Evolutionary conservation across 2,888 invertebrate species (phyloP).

Genomic region (Sarcophaga caerulescens): DNA sequence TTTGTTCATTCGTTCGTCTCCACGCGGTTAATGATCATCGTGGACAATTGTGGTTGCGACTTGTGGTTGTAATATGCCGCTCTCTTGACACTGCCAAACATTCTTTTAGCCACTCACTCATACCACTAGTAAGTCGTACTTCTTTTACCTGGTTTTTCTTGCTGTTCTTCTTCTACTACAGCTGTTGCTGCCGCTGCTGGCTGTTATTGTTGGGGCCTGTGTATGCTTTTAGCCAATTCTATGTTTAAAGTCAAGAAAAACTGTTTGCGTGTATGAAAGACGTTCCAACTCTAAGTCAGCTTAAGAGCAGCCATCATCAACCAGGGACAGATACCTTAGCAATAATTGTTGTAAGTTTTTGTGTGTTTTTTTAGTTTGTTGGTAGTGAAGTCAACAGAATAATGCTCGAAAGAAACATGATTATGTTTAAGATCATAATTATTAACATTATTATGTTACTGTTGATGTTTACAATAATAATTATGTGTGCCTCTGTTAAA

Average conservation of each 20-base stretch:
- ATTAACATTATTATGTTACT: constrained; percentile 39
- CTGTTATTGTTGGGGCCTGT: background rate
- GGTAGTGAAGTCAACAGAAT: background rate
- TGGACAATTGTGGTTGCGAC: constrained; percentile 50
- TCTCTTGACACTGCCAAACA: constrained; percentile 53
- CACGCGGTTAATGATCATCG: constrained; percentile 39
- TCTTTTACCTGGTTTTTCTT: background rate
- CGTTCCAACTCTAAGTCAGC: constrained; percentile 26
- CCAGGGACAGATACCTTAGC: constrained; percentile 41
- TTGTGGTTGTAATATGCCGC: constrained; percentile 47
- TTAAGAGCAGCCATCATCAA: constrained; percentile 33
- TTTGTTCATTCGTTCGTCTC: constrained; percentile 20
- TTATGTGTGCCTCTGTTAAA: constrained; percentile 9
- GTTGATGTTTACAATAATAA: constrained; percentile 36
- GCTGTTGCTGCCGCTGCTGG: background rate
- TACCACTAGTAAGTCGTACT: background rate
- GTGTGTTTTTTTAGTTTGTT: background rate
- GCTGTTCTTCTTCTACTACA: background rate
- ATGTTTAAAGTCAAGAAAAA: constrained; percentile 9
- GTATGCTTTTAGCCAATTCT: background rate
- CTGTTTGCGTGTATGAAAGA: constrained; percentile 55
- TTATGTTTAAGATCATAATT: constrained; percentile 7
- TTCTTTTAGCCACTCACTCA: constrained; percentile 35
- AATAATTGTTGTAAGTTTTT: constrained; percentile 1
- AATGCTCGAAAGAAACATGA: constrained; percentile 14